Evolutionary conservation across 2,113 vertebrate species (phyloP), one percentile per base, ranked within the genome.

Genomic region (Todiramphus chloris): DNA sequence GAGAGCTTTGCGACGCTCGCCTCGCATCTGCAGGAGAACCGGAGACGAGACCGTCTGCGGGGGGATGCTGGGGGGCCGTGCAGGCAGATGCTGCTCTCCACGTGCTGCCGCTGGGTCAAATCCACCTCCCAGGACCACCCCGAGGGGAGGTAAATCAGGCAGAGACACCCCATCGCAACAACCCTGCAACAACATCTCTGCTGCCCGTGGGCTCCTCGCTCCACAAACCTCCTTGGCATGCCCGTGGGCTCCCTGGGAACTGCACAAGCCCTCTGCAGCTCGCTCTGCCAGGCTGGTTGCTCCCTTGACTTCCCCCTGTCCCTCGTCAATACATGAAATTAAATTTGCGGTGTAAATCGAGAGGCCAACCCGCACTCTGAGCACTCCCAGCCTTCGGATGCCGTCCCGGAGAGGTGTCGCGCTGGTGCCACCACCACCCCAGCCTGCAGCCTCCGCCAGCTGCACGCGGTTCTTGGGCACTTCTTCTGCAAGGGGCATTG

Each of bases 1-100:
- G 98, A 98, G 66, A 99, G 97, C 93, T 98, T 98, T 27, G 97
- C 82, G 7, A 99, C 98, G 91, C 97, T 98, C 56, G 98, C 98
- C 92, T 99, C 98, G 63, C 99, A 99, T 90, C 98, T 99, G 97
- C 56, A 53, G 74, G 17, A 68, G 83, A 95, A 95, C 75, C 9
- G 33, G 62, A 94, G 78, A 87, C 4, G 14, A 66, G 37, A 81
- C 2, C 39, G 7, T 44, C 63, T 58, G 41, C 28, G 31, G 16
- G 10, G 21, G 33, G 19, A 3, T 16, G 44, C 25, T 24, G 31
- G 55, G 12, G 16, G 16, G 11, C 2, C 10, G 33, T 37, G 67
- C 23, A 16, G n/a, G 37, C 62, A 31, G 30, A 28, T 9, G 16
- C 16, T 51, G n/a, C 43, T 35, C 46, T 44, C 53, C 7, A 1